Evolutionary conservation across 2,888 invertebrate species (phyloP), one percentile per base, ranked within the genome.

Genomic region (Endomychus coccineus): DNA sequence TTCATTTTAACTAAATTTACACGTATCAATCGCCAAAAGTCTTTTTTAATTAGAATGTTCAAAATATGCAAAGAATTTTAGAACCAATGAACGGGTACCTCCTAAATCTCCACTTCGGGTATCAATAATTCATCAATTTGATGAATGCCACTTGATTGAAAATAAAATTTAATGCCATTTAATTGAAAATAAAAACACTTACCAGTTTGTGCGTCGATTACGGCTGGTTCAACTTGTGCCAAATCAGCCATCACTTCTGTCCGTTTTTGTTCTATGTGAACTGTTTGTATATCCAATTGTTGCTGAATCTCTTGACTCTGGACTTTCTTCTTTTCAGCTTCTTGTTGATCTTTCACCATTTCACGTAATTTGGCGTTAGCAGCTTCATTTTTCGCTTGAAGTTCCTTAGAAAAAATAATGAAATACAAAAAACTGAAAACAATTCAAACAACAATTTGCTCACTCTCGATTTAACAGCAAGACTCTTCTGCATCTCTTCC

Each of bases 301-400:
- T 61, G 63, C 69, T 95, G 95, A 60, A 99, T 90, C 62, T 97
- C 94, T 64, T 96, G 95, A 56, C 92, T 92, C 57, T 95, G 91
- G 21, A 92, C 89, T 67, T 99, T 99, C 69, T 96, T 94, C 72
- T 95, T 90, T 65, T 99, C 98, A 2, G 98, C 98, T 66, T 97
- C 96, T 59, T 97, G 96, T 65, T 97, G 96, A 68, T 97, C 94
- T 71, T 94, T 94, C 29, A 97, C 89, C 98, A 99, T 99, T 67
- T 99, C 96, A 49, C 91, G 84, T 31, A 99, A 74, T 69, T 99
- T 99, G n/a, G 91, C 89, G 66, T 98, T 99, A 33, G 98, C 98
- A 2, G 96, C 94, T 62, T 94, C 92, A 62, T 98, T 98, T 71
- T 99, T 99, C 24, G 91, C 89, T 75, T 95, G 92, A 13, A 90